phyloP scores from a whole-genome alignment of 1,140 invertebrate genomes.

The Uloborus diversus region DNA sequence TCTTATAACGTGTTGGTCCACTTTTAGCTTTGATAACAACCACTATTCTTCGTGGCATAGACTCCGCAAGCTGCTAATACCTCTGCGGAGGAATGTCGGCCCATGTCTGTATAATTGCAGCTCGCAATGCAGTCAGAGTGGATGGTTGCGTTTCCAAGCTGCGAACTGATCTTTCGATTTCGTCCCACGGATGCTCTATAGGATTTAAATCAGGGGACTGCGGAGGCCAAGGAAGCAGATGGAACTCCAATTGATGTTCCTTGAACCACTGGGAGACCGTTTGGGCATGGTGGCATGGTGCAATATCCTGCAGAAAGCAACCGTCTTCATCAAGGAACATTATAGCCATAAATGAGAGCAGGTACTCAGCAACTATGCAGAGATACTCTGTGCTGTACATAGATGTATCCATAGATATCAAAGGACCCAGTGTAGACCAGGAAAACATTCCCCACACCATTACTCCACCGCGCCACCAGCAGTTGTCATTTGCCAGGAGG shows the following conservation, averaged over 20 bases:
- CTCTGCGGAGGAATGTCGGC: slow-evolving; percentile 16
- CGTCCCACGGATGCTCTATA: slow-evolving; percentile 57
- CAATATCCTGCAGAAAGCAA: neutral
- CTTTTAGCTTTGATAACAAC: slow-evolving; percentile 28
- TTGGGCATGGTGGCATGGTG: neutral
- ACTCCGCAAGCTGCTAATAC: slow-evolving; percentile 19
- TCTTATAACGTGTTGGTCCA: neutral
- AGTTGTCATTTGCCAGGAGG: too few species aligned
- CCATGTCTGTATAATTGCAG: slow-evolving; percentile 35
- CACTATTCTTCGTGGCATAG: slow-evolving; percentile 14
- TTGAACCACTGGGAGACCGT: neutral
- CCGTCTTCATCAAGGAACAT: too few species aligned
- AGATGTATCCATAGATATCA: too few species aligned
- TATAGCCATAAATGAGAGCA: neutral
- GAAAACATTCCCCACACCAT: neutral
- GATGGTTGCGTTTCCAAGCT: slow-evolving; percentile 22
- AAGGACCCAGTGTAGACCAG: neutral
- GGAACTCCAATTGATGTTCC: slow-evolving; percentile 4
- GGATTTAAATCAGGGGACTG: slow-evolving; percentile 58
- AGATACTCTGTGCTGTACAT: neutral
- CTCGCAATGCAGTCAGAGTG: slow-evolving; percentile 19
- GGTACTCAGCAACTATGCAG: neutral
- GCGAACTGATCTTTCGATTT: slow-evolving; percentile 37
- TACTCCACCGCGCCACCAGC: neutral
- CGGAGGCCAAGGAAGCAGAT: slow-evolving; percentile 55